A percentile compares a stretch with the other conserved stretches of the same genome.
Evolutionary conservation across 1,140 invertebrate species (phyloP).

Genomic region (Hirudo medicinalis): DNA sequence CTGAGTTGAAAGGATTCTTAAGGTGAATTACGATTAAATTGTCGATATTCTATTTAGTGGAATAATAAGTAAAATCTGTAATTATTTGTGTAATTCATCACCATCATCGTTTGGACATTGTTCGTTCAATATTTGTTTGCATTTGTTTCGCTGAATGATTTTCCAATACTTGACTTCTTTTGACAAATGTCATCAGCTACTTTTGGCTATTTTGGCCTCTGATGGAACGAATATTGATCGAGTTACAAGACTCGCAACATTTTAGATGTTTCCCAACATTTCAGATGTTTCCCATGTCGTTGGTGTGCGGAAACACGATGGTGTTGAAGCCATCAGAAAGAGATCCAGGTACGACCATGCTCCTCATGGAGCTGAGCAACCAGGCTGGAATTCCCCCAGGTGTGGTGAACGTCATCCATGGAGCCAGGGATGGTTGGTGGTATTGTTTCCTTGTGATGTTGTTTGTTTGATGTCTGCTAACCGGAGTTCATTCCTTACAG

Average conservation of each 20-base stretch:
- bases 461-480: not conserved
- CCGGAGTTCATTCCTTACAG: conserved; percentile 27
- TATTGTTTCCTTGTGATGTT: not conserved
- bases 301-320: conserved; percentile 71
- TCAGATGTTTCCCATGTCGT: conserved; percentile 78
- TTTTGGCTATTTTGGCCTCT: too few relatives aligned
- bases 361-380: conserved; percentile 72
- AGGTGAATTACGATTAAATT: too few relatives aligned
- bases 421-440: conserved; percentile 58
- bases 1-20: too few relatives aligned
- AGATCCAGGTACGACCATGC: conserved; percentile 88
- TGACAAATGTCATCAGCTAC: too few relatives aligned
- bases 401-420: conserved; percentile 89
- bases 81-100: too few relatives aligned
- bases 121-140: too few relatives aligned
- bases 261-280: conserved; percentile 46
- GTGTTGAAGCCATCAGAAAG: conserved; percentile 80
- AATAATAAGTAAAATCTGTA: too few relatives aligned
- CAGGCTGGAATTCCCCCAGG: conserved; percentile 87
- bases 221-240: too few relatives aligned
- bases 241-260: not conserved
- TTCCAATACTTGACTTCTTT: too few relatives aligned
- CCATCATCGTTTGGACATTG: too few relatives aligned
- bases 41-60: too few relatives aligned
- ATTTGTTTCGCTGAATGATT: too few relatives aligned